These are phyloP conservation scores for Aleiodes leptofemur DNA, from an alignment of 2,888 invertebrate genomes.

Conservation along the genomic window DNA sequence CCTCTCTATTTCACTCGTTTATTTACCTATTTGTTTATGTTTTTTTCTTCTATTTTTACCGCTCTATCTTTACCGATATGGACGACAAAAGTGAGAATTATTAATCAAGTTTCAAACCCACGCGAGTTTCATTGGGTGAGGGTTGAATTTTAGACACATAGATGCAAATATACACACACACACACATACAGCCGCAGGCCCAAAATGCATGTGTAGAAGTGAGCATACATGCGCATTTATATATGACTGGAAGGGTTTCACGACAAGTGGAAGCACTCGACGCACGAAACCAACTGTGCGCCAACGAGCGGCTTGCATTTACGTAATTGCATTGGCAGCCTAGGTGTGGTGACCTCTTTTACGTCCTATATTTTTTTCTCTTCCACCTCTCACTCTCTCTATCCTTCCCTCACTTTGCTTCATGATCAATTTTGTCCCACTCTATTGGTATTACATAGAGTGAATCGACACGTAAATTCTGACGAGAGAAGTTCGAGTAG, in stretches of 20 bases:
- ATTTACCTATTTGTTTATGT: slow-evolving; percentile 12
- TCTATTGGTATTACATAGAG: slow-evolving; percentile 26
- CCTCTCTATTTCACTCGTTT: slow-evolving; percentile 2
- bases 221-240: slow-evolving; percentile 10
- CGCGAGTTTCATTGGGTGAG: slow-evolving; percentile 19
- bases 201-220: slow-evolving; percentile 4
- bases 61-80: slow-evolving; percentile 8
- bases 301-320: slow-evolving; percentile 33
- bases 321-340: slow-evolving; percentile 35
- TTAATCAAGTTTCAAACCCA: slow-evolving; percentile 34
- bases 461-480: slow-evolving; percentile 20
- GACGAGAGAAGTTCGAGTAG: slow-evolving; percentile 11
- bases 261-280: slow-evolving; percentile 36
- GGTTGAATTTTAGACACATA: slow-evolving; percentile 9
- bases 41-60: not conserved
- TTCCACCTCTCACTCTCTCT: not conserved
- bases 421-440: not conserved
- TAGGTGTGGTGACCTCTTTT: slow-evolving; percentile 34
- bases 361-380: not conserved
- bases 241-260: slow-evolving; percentile 21
- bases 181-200: not conserved
- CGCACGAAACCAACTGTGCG: slow-evolving; percentile 34
- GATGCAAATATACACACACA: not conserved
- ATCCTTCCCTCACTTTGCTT: not conserved
- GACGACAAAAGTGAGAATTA: slow-evolving; percentile 25